Evolutionary conservation across 2,113 vertebrate genomes (phyloP), one percentile per base, ranked within the genome.

Genomic region (Alethe diademata): DNA sequence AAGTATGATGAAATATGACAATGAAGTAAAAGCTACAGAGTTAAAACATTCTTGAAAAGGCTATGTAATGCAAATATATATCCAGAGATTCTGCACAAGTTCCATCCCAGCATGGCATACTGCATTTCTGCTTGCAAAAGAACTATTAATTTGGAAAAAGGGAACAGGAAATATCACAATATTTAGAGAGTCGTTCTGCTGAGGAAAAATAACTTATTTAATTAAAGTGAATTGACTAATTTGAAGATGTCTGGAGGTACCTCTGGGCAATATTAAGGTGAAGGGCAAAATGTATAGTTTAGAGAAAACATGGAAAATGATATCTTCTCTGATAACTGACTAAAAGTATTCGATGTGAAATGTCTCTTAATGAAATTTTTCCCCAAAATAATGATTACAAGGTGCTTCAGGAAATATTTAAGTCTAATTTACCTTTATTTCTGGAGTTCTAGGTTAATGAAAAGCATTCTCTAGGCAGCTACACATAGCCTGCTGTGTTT

Each of bases 391-490:
- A 94, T 90, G 75, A 95, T 88, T 83, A 75, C 61, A 93, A 79
- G 90, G 72, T 29, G 45, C 67, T 96, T 94, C 86, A 86, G 93
- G 90, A 94, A 96, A 90, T 88, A 86, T 74, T 94, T 88, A 94
- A 71, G 57, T 88, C 72, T 83, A 92, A 96, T 96, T 90, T 88
- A 81, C 74, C 48, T 83, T 95, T 94, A 93, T 90, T 94, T 76
- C 64, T 53, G 53, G 36, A 75, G 31, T 86, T 92, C 56, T 78
- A 94, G 79, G 75, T 93, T 93, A 97, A 95, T 93, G 88, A 93
- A 93, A 80, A 96, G 35, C 69, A 90, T 71, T 93, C 60, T 82
- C 88, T 70, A 51, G 64, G 64, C 82, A 96, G 61, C 75, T 83
- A 56, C 75, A 78, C 28, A 47, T 36, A 72, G 51, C 48, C 88